Percentiles rank a stretch among this genome's conserved stretches.
Evolutionary conservation across 2,113 vertebrate species (phyloP).

Genomic region (Tyto alba): DNA sequence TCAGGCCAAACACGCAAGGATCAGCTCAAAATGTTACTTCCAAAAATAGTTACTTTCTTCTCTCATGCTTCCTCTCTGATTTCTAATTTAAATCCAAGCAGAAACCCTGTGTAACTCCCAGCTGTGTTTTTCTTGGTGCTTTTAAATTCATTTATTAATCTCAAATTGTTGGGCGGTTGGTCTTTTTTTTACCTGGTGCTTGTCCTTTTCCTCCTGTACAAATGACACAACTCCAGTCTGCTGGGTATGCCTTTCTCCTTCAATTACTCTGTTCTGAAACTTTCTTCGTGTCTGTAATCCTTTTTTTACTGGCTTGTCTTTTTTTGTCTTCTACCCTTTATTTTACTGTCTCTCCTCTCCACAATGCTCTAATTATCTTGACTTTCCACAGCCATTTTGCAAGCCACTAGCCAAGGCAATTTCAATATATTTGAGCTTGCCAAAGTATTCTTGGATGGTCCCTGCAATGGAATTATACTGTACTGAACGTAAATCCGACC

Average conservation of each 20-base stretch:
- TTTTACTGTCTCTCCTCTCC: conserved; percentile 39
- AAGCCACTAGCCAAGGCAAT: conserved; percentile 43
- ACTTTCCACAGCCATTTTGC: conserved; percentile 32
- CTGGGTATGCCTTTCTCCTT: not conserved
- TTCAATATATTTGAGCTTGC: conserved; percentile 19
- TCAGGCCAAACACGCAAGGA: not conserved
- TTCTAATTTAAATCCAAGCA: not conserved
- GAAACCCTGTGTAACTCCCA: not conserved
- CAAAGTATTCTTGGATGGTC: conserved; percentile 17
- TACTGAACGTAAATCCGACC: conserved; percentile 50
- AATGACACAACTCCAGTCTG: not conserved
- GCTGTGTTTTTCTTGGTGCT: not conserved
- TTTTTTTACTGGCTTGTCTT: conserved; percentile 10
- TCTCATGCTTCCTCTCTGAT: not conserved
- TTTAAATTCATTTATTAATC: not conserved
- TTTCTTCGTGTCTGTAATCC: not conserved
- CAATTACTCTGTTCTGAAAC: conserved; percentile 2
- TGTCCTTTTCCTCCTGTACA: not conserved
- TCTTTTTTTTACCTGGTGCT: not conserved
- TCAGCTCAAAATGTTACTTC: not conserved
- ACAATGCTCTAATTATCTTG: conserved; percentile 18
- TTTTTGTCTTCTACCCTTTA: conserved; percentile 48
- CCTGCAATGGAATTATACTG: conserved; percentile 51
- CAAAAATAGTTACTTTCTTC: not conserved
- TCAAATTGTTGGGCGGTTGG: not conserved